Evolutionary conservation across 2,888 invertebrate genomes (phyloP).

Genomic region (Hydropsyche betteni): DNA sequence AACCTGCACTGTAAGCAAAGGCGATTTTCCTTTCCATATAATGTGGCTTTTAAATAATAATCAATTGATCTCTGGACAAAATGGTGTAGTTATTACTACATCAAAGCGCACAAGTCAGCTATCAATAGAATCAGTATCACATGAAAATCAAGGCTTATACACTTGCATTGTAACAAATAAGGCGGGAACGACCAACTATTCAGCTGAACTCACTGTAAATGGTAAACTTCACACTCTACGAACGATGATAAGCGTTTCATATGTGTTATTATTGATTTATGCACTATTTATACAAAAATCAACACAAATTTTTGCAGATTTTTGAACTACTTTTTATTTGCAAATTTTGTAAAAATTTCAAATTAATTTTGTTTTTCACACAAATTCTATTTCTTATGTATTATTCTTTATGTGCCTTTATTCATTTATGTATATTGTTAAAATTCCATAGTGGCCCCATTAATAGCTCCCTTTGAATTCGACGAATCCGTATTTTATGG

Average conservation of each 20-base stretch:
- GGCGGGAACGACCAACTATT: constrained; percentile 65
- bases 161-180: constrained; percentile 71
- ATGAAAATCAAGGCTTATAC: constrained; percentile 70
- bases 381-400: too few relatives aligned
- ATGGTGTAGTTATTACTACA: constrained; percentile 62
- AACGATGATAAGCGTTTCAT: too few relatives aligned
- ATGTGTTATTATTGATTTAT: too few relatives aligned
- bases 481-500: constrained; percentile 67
- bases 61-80: constrained; percentile 59
- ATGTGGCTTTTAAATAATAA: constrained; percentile 75
- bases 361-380: not conserved
- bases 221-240: constrained; percentile 46
- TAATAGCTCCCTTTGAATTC: constrained; percentile 70
- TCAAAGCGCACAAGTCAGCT: constrained; percentile 64
- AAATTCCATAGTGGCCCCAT: constrained; percentile 67
- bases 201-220: constrained; percentile 53
- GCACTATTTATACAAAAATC: too few relatives aligned
- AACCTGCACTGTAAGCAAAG: constrained; percentile 75
- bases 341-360: not conserved
- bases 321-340: too few relatives aligned
- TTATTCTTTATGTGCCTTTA: too few relatives aligned
- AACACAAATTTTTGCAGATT: too few relatives aligned
- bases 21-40: constrained; percentile 74
- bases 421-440: not conserved
- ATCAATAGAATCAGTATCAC: constrained; percentile 65